Base-by-base conservation (phyloP, 2,888 invertebrate species). In the Nipponacmea schrenckii region DNA sequence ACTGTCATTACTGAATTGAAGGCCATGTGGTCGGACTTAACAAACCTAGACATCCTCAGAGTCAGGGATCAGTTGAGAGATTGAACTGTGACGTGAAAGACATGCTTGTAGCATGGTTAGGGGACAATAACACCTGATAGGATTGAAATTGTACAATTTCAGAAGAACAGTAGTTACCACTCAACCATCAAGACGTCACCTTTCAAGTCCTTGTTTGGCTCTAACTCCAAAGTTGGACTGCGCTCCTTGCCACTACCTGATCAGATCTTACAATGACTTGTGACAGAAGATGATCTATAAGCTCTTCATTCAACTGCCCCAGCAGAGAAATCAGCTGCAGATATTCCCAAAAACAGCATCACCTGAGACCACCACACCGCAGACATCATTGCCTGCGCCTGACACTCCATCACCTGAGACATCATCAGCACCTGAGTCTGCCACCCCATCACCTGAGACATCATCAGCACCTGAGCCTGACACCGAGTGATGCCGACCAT, bases 51-150 rank as follows among this genome's bases (percentile, higher is more conserved):
- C 67, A 71, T 48, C 71, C 71, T 48, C 71, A 71, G 31, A 68
- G 62, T 24, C 62, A 68, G 24, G 68, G 62, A 14, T 68, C 70
- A 20, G 70, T 66, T n/a, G 65, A 67, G 62, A n/a, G 71, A 24
- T 67, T 67, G 8, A 71, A 71, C 67, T 39, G 65, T 65, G 67
- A 71, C 62, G 48, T 71, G 15, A 71, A 71, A 20, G 67, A 71
- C 44, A 71, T 71, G 67, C 67, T 71, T 8, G 48, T 65, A 27
- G 62, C 63, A 31, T 71, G 67, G 56, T 27, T 68, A 20, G 20
- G 39, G 27, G 68, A 68, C 20, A 68, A 68, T 46, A 68, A 50
- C 44, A 39, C 27, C 68, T 68, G 62, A 27, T 27, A 27, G 68
- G 24, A 17, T 68, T 17, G 7, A 45, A 17, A 50, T 66, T 44